phyloP scores from a whole-genome alignment of 2,888 invertebrate genomes.

The Oscheius sp. region DNA sequence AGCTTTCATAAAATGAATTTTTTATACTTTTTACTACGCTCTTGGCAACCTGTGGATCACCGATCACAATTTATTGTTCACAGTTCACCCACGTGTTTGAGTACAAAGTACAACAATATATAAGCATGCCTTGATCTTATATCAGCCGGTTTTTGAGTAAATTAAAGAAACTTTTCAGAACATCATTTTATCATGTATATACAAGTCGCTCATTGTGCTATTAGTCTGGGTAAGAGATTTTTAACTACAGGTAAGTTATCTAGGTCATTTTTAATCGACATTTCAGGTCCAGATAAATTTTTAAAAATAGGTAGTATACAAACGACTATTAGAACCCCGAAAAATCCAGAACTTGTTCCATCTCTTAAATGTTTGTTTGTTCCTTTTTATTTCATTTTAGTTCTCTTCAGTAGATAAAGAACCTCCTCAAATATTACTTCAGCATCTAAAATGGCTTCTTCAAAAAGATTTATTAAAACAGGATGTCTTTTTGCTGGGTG shows the following conservation, averaged over 20 bases:
- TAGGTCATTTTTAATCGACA: neutral
- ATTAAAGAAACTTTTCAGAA: neutral
- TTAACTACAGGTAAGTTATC: conserved; percentile 1
- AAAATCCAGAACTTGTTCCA: conserved; percentile 85
- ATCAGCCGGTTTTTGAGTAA: neutral
- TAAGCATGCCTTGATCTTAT: neutral
- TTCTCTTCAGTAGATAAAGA: neutral
- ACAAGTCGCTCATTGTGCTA: neutral
- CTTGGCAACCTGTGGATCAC: neutral
- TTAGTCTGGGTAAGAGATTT: conserved; percentile 1
- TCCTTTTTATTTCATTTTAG: neutral
- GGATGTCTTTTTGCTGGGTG: conserved; percentile 92
- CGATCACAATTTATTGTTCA: conserved; percentile 1
- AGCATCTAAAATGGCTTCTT: conserved; percentile 92
- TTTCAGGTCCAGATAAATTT: conserved; percentile 20
- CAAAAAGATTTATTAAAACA: conserved; percentile 91
- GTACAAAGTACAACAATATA: neutral
- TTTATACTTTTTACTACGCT: neutral
- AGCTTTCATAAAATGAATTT: neutral
- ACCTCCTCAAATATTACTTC: conserved; percentile 71
- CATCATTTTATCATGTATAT: neutral
- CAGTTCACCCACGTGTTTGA: neutral
- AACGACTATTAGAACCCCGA: conserved; percentile 72
- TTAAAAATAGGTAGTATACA: conserved; percentile 58
- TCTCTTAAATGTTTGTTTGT: conserved; percentile 61